phyloP scores from a whole-genome alignment of 2,888 invertebrate genomes.

The Lasioglossum pauxillum region DNA sequence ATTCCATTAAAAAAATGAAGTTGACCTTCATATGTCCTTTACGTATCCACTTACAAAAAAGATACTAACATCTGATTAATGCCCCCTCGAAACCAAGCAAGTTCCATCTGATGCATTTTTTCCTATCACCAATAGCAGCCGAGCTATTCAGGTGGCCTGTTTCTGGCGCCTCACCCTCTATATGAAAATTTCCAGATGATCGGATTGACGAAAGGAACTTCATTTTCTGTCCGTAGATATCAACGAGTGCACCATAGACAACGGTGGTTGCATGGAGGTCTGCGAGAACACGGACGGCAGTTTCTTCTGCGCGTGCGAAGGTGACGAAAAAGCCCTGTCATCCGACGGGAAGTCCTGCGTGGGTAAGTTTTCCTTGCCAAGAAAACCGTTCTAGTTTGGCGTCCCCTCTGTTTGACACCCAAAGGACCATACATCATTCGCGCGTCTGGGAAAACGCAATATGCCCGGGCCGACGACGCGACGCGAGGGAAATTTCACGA shows the following conservation, averaged over 20 bases:
- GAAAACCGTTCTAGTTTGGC: constrained; percentile 2
- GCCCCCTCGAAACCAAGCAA: no score
- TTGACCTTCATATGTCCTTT: no score
- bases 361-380: constrained; percentile 72
- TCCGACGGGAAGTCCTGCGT: constrained; percentile 80
- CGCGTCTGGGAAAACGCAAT: constrained; percentile 47
- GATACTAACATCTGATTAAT: no score
- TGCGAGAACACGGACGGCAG: constrained; percentile 87
- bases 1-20: no score
- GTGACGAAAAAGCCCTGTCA: constrained; percentile 80
- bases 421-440: constrained; percentile 52
- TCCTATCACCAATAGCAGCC: no score
- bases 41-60: no score
- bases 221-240: constrained; percentile 72
- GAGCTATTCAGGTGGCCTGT: no score
- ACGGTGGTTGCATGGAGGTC: constrained; percentile 86
- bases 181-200: no score
- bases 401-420: constrained; percentile 25
- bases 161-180: no score
- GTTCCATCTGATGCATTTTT: no score
- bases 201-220: no score
- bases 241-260: constrained; percentile 84
- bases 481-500: constrained; percentile 50
- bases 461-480: constrained; percentile 25
- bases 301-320: constrained; percentile 86